phyloP scores from a whole-genome alignment of 2,888 invertebrate species.

The Nesidiocoris tenuis region DNA sequence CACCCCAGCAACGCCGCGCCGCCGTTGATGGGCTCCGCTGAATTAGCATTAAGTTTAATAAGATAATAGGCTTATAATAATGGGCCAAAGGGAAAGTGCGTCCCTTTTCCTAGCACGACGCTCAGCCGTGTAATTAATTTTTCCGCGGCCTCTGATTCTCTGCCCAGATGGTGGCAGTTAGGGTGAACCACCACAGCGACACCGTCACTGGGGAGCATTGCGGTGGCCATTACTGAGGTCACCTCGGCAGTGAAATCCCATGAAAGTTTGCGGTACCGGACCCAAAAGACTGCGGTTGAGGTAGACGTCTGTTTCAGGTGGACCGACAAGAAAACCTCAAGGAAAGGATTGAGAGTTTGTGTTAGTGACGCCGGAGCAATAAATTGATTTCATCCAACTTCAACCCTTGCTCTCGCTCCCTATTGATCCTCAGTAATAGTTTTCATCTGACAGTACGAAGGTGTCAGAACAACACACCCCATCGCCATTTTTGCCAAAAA shows the following conservation, averaged over 20 bases:
- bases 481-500: too few species aligned
- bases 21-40: constrained; percentile 18
- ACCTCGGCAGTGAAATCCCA: background rate
- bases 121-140: constrained; percentile 44
- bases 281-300: background rate
- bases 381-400: too few species aligned
- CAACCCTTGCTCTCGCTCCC: too few species aligned
- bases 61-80: constrained; percentile 45
- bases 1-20: background rate
- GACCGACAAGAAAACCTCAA: too few species aligned
- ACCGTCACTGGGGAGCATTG: background rate
- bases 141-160: constrained; percentile 6
- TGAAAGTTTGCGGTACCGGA: background rate
- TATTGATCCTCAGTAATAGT: too few species aligned
- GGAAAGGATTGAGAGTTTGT: background rate
- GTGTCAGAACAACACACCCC: too few species aligned
- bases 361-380: too few species aligned
- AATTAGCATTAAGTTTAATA: constrained; percentile 45
- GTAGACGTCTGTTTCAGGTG: background rate
- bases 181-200: background rate
- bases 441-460: too few species aligned
- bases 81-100: constrained; percentile 15
- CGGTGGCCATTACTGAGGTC: background rate
- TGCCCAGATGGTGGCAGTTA: background rate
- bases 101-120: background rate